Evolutionary conservation across 1,140 invertebrate species (phyloP), one percentile per base, ranked within the genome.

Genomic region (Doryteuthis pealeii): DNA sequence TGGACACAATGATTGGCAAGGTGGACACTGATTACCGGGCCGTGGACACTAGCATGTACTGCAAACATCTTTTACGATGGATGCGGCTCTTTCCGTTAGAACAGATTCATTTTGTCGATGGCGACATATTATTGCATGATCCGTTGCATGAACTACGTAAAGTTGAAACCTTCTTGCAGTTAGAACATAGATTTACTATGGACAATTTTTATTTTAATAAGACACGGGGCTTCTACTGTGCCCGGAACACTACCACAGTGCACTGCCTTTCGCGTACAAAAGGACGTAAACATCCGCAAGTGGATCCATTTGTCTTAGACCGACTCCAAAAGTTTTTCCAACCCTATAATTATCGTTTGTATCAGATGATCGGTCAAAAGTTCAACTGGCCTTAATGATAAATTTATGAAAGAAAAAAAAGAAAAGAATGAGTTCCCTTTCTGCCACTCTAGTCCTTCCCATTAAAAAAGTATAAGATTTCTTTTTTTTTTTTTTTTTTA

Each of bases 261-360:
- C 74, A 74, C 66, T 98, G 96, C 88, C 89, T 98, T 43, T 95
- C 95, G 70, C 95, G 95, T 87, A 96, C 93, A 18, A 98, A 98
- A 88, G 96, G 96, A 8, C 89, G 96, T 22, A 94, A 91, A 82
- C 96, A 98, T 90, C 95, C 95, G 2, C 90, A 91, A 74, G 94
- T 97, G 77, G 90, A 94, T 79, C 90, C 91, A 2, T 87, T 88
- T 32, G 92, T 93, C 31, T 89, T 96, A 73, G 90, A 92, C 76
- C 91, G 92, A 79, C 90, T 98, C 40, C 90, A 92, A 78, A 92
- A 95, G 82, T 98, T 97, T 86, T 98, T 96, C 87, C 90, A 92
- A 81, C 94, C 95, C 0, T 95, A 95, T 84, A 98, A 98, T 77
- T 74, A 82, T 68, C 79, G 78, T 69, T 80, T 88, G 32, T 88